Base-by-base conservation (phyloP, 1,140 invertebrate species). In the Euborellia annulipes region DNA sequence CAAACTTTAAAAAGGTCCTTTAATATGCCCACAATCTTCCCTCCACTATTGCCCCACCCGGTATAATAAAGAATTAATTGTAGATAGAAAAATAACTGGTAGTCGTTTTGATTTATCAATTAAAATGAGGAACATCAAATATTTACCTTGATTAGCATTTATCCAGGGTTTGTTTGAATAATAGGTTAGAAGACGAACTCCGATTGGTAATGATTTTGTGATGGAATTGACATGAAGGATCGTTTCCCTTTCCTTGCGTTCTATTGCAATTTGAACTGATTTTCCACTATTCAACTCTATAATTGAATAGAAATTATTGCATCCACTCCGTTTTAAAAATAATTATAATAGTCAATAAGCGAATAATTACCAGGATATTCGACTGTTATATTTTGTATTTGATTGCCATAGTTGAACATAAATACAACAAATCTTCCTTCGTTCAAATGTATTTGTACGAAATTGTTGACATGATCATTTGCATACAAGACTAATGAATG, bases 391-490 rank as follows among this genome's bases (percentile, higher is more conserved):
- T 86, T 79, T 38, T 85, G 72, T 41, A 91, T 85, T 59, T 80
- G 76, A 56, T 82, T 75, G 42, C 73, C 76, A 45, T 79, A 72
- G 60, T 92, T 92, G 57, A 87, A 91, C 2, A 87, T 67, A 55
- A 88, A 89, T 1, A 86, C 75, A 3, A 91, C 73, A 69, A 68
- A 66, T 59, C 52, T 66, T 76, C 1, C 78, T 78, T 82, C 76
- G 45, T 78, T 75, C 22, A 93, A 78, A 61, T 87, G 88, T 7
- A 94, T 60, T 61, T 93, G 88, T 34, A 91, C 78, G 61, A 95
- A 94, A 62, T 95, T 95, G 54, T 92, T 92, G 32, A 90, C 67
- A 62, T 92, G 82, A 65, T 94, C 90, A 58, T 92, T 89, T 3
- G 86, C 85, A 55, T 93, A 93, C 1, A 94, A 65, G 17, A 95